These are phyloP conservation scores for Cyphomyrus discorhynchus DNA, from an alignment of 2,113 vertebrate species.

Conservation along the genomic window DNA sequence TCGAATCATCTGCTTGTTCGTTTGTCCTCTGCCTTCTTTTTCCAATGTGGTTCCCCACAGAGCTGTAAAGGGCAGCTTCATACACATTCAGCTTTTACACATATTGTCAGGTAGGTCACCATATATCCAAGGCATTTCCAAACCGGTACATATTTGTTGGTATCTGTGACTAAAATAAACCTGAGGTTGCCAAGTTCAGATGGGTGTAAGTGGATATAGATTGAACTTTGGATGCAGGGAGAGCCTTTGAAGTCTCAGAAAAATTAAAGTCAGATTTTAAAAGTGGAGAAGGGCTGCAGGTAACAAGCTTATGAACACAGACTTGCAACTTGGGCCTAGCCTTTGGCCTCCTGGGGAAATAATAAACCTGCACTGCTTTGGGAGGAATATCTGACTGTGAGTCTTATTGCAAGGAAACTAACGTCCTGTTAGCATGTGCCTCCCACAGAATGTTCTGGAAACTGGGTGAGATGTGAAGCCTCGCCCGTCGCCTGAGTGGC, in stretches of 20 bases:
- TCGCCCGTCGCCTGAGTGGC: not conserved
- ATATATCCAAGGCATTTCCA: not conserved
- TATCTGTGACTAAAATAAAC: not conserved
- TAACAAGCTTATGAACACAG: not conserved
- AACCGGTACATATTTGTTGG: not conserved
- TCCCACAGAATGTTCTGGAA: not conserved
- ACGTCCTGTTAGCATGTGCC: not conserved
- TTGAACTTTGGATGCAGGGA: not conserved
- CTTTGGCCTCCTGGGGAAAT: not conserved
- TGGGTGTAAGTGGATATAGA: not conserved
- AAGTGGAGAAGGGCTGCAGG: not conserved
- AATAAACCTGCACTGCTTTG: not conserved
- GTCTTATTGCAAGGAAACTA: not conserved
- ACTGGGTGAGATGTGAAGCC: not conserved
- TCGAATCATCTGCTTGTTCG: not conserved
- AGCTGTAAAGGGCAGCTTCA: not conserved
- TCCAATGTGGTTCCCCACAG: not conserved
- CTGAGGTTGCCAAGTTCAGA: not conserved
- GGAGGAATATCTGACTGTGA: not conserved
- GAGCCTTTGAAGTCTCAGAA: not conserved
- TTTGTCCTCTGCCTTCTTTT: not conserved
- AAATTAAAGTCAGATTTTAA: constrained; percentile 1
- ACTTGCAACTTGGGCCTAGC: not conserved
- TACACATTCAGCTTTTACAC: not conserved
- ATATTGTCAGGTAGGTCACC: not conserved